phyloP scores from a whole-genome alignment of 2,797 vertebrate species.

The Lophura swinhoii region DNA sequence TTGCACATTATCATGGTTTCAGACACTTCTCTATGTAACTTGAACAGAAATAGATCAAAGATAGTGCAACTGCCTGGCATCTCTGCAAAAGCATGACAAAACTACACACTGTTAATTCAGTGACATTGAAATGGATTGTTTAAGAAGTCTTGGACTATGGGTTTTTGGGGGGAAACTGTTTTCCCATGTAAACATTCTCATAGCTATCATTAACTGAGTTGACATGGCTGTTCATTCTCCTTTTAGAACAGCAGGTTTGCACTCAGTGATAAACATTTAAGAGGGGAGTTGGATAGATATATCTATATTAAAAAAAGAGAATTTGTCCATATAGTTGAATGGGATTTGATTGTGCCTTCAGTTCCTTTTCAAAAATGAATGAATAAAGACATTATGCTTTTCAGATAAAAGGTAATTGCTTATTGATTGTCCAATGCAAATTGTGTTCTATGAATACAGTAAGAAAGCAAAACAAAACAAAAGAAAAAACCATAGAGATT shows the following conservation, averaged over 20 bases:
- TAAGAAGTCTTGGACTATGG: neutral
- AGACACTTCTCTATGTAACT: conserved; percentile 31
- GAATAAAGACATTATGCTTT: neutral
- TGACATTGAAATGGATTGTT: neutral
- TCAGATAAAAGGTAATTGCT: conserved; percentile 30
- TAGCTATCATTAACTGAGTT: neutral
- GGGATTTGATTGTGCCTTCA: conserved; percentile 6
- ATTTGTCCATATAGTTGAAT: neutral
- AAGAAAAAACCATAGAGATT: neutral
- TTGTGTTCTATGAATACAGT: neutral
- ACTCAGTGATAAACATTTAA: neutral
- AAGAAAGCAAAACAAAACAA: neutral
- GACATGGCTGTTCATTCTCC: neutral
- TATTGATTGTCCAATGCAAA: conserved; percentile 45
- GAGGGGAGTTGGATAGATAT: neutral
- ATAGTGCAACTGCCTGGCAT: neutral
- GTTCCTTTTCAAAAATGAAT: neutral
- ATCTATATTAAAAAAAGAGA: neutral
- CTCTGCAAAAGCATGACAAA: conserved; percentile 26
- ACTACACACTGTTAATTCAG: neutral
- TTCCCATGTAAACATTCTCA: conserved; percentile 30
- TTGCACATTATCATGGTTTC: conserved; percentile 37
- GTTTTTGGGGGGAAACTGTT: neutral
- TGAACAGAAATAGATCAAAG: conserved; percentile 61
- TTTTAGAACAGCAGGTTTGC: conserved; percentile 23